Evolutionary conservation across 2,113 vertebrate genomes (phyloP).

Genomic region (Pao palembangensis): DNA sequence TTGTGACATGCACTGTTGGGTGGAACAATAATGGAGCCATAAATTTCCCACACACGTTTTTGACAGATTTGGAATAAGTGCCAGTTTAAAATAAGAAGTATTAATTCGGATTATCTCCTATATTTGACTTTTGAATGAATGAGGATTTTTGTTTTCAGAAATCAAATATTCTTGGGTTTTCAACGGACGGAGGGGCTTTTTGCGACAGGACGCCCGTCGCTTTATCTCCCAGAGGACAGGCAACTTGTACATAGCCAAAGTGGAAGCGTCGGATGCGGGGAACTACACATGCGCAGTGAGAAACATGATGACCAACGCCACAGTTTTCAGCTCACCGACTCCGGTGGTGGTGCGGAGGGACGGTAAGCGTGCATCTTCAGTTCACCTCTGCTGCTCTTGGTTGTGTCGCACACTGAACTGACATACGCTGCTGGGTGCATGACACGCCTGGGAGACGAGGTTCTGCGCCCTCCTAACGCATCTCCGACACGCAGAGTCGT

Average conservation of each 20-base stretch:
- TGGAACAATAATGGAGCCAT: too few relatives aligned
- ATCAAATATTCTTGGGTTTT: constrained; percentile 83
- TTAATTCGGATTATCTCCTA: too few relatives aligned
- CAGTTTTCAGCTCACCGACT: constrained; percentile 74
- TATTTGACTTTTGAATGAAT: not conserved
- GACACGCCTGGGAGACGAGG: constrained; percentile 16
- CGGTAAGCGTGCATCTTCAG: constrained; percentile 66
- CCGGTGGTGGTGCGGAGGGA: constrained; percentile 81
- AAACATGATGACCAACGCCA: constrained; percentile 74
- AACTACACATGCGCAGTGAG: constrained; percentile 84
- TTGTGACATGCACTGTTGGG: too few relatives aligned
- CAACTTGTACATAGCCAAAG: constrained; percentile 85
- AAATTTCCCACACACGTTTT: too few relatives aligned
- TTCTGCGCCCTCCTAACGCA: constrained; percentile 25
- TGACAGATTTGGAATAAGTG: too few relatives aligned
- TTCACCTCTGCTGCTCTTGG: constrained; percentile 20
- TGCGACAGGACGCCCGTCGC: constrained; percentile 73
- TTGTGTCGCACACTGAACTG: constrained; percentile 34
- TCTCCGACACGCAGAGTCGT: constrained; percentile 21
- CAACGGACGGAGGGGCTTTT: constrained; percentile 72
- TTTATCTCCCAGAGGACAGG: constrained; percentile 85
- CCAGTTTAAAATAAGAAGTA: too few relatives aligned
- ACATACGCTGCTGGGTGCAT: constrained; percentile 8
- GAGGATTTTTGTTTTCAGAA: constrained; percentile 55
- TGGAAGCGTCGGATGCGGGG: constrained; percentile 80